A percentile compares a stretch with the other conserved stretches of the same genome.
Conservation (phyloP, 2,797 vertebrate species). For the Epinephelus malabaricus region DNA sequence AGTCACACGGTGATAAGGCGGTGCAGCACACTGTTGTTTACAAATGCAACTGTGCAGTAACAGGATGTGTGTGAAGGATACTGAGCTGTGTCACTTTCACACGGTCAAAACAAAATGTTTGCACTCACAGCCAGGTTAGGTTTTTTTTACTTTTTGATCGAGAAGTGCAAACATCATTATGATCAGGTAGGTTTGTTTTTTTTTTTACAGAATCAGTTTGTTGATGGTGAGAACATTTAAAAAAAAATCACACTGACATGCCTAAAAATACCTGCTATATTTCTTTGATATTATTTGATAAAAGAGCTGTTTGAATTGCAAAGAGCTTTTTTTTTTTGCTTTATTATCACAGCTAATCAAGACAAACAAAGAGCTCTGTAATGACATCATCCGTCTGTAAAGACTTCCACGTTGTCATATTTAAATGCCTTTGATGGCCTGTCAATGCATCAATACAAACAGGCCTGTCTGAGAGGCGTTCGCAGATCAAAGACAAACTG, state of each 20-base stretch:
- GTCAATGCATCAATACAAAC: constrained; percentile 34
- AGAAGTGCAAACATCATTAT: not conserved
- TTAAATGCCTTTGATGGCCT: constrained; percentile 10
- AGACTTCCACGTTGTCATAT: constrained; percentile 10
- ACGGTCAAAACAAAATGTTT: constrained; percentile 8
- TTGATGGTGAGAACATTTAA: not conserved
- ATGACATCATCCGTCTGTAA: constrained; percentile 56
- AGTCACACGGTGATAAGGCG: constrained; percentile 4
- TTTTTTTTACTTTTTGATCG: not conserved
- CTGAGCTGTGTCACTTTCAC: constrained; percentile 38
- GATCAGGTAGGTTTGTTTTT: not conserved
- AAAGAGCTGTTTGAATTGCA: constrained; percentile 1
- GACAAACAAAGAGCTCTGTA: constrained; percentile 51
- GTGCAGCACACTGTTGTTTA: constrained; percentile 20
- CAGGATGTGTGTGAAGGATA: constrained; percentile 83
- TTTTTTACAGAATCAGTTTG: not conserved
- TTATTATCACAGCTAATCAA: constrained; percentile 52
- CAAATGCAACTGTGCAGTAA: constrained; percentile 39
- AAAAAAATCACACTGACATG: not conserved
- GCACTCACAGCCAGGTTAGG: not conserved
- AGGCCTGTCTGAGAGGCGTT: constrained; percentile 1
- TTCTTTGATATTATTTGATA: constrained; percentile 7
- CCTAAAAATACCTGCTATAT: constrained; percentile 5
- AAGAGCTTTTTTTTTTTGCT: constrained; percentile 15
- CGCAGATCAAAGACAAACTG: constrained; percentile 30